Evolutionary conservation across 2,888 invertebrate species (phyloP).

Genomic region (Willowsia nigromaculata): DNA sequence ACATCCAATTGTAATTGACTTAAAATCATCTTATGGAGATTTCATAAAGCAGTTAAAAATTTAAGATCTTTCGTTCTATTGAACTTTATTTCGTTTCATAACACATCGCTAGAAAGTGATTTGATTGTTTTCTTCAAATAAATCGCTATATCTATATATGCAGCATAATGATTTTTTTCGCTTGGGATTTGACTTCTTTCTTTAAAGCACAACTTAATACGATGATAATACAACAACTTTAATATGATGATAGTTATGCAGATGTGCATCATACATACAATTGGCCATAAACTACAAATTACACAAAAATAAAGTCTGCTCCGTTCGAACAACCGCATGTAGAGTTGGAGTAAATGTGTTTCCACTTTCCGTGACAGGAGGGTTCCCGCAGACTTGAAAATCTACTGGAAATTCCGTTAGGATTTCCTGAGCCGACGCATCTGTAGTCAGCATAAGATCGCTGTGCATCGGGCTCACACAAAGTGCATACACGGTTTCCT

Average conservation of each 20-base stretch:
- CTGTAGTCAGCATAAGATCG: slow-evolving; percentile 72
- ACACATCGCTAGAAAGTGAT: not conserved
- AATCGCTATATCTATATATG: too few species aligned
- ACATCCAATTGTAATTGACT: too few species aligned
- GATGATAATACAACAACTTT: too few species aligned
- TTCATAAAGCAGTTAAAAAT: too few species aligned
- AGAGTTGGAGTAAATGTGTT: slow-evolving; percentile 71
- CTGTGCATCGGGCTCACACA: slow-evolving; percentile 77
- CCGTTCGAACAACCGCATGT: slow-evolving; percentile 73
- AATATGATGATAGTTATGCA: too few species aligned
- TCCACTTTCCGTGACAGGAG: slow-evolving; percentile 78
- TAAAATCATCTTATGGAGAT: too few species aligned
- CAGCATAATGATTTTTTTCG: too few species aligned
- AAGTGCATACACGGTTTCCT: slow-evolving; percentile 76
- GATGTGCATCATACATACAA: not conserved
- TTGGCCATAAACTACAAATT: not conserved
- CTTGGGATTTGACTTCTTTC: too few species aligned
- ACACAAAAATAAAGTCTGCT: slow-evolving; percentile 77
- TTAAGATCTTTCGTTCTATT: too few species aligned
- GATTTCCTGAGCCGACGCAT: slow-evolving; percentile 75
- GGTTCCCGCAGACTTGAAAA: slow-evolving; percentile 78
- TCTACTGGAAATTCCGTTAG: slow-evolving; percentile 71
- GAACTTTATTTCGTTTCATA: too few species aligned
- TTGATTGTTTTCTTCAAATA: too few species aligned
- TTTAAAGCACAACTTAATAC: too few species aligned